Conservation (phyloP, 2,888 invertebrate species). For the Heliconius ismenius region DNA sequence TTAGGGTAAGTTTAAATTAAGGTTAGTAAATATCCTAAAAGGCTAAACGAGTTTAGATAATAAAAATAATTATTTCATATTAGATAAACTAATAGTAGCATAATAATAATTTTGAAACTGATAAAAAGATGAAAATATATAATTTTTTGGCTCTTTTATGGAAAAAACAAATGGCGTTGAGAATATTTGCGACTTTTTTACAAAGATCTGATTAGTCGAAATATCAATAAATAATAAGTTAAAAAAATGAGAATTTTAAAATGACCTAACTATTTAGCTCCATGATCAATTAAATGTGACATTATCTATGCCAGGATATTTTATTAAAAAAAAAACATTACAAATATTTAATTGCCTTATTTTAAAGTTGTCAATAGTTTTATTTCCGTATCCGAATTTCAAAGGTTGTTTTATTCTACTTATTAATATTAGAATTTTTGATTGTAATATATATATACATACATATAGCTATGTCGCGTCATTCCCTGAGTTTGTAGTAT, state of each 20-base stretch:
- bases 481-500: constrained; percentile 71
- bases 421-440: neutral
- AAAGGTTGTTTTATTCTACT: constrained; percentile 17
- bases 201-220: constrained; percentile 14
- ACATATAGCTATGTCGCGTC: constrained; percentile 61
- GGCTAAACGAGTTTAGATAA: constrained; percentile 18
- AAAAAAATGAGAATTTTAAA: neutral
- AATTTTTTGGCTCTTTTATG: neutral
- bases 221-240: neutral
- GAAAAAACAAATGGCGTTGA: neutral
- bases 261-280: too few species aligned
- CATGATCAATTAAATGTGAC: too few species aligned
- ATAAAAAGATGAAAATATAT: neutral
- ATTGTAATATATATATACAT: constrained; percentile 6
- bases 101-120: neutral
- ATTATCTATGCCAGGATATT: too few species aligned
- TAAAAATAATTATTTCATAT: neutral
- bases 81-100: neutral
- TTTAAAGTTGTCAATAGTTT: neutral
- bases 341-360: neutral
- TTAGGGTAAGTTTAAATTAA: constrained; percentile 28
- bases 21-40: constrained; percentile 25
- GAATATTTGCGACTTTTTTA: neutral
- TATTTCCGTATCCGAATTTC: constrained; percentile 11
- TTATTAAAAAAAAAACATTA: neutral